phyloP scores from a whole-genome alignment of 2,888 invertebrate species.

The Brachynemurus nebulosus region DNA sequence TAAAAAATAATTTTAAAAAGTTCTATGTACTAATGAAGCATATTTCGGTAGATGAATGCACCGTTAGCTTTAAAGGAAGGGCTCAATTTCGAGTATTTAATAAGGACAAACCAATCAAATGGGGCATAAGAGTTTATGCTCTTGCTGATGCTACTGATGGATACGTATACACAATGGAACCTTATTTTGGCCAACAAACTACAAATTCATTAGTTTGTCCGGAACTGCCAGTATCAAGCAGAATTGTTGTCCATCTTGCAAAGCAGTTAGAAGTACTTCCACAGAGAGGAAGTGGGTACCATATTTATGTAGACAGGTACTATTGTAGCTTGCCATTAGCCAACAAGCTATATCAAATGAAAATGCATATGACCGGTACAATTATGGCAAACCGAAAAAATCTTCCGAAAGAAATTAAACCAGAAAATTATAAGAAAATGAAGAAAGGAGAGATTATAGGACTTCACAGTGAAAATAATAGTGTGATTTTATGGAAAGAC shows the following conservation, averaged over 20 bases:
- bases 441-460: not conserved
- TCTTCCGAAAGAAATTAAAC: not conserved
- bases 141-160: constrained; percentile 16
- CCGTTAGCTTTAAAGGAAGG: too few species aligned
- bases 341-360: constrained; percentile 15
- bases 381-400: not conserved
- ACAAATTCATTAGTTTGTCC: constrained; percentile 14
- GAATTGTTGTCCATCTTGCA: constrained; percentile 16
- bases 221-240: constrained; percentile 15
- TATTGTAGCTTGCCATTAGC: constrained; percentile 16
- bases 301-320: constrained; percentile 17
- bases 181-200: constrained; percentile 18
- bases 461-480: not conserved
- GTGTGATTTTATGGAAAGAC: not conserved
- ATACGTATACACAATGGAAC: constrained; percentile 18
- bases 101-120: too few species aligned
- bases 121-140: constrained; percentile 12
- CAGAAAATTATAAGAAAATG: not conserved
- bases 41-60: too few species aligned
- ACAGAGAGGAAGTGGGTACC: constrained; percentile 17
- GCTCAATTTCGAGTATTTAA: too few species aligned
- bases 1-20: too few species aligned
- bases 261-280: constrained; percentile 13
- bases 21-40: too few species aligned
- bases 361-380: constrained; percentile 14